Conservation (phyloP, 1,140 invertebrate genomes). For the Augochlora pura region DNA sequence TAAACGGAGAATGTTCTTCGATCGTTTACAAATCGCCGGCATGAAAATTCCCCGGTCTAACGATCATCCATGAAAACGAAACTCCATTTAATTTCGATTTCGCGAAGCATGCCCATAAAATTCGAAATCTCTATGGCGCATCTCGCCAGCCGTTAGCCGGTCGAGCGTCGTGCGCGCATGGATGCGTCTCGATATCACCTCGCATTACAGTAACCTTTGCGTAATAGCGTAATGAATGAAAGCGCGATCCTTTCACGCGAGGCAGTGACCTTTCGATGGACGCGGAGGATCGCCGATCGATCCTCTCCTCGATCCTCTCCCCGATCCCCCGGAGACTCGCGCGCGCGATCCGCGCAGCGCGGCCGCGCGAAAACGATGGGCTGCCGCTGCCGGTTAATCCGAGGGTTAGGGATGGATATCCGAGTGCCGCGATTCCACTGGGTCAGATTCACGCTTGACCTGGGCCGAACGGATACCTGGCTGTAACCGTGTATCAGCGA, state of each 20-base stretch:
- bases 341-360: too few species aligned
- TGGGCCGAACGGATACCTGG: conserved; percentile 58
- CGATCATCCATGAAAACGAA: too few species aligned
- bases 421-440: conserved; percentile 34
- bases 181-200: background rate
- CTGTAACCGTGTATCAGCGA: conserved; percentile 61
- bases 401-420: conserved; percentile 27
- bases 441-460: conserved; percentile 68
- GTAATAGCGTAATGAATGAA: conserved; percentile 33
- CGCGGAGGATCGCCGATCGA: background rate
- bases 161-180: too few species aligned
- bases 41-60: too few species aligned
- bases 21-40: too few species aligned
- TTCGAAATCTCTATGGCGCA: too few species aligned
- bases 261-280: conserved; percentile 33
- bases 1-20: too few species aligned
- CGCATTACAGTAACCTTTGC: conserved; percentile 14
- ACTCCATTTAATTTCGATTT: too few species aligned
- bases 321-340: too few species aligned
- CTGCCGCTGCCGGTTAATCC: conserved; percentile 36
- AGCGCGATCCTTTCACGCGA: conserved; percentile 43
- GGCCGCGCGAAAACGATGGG: conserved; percentile 1
- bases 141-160: too few species aligned
- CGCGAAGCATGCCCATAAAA: too few species aligned
- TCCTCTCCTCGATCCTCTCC: background rate